phyloP scores from a whole-genome alignment of 2,888 invertebrate species.

The Periphyllus acericola region DNA sequence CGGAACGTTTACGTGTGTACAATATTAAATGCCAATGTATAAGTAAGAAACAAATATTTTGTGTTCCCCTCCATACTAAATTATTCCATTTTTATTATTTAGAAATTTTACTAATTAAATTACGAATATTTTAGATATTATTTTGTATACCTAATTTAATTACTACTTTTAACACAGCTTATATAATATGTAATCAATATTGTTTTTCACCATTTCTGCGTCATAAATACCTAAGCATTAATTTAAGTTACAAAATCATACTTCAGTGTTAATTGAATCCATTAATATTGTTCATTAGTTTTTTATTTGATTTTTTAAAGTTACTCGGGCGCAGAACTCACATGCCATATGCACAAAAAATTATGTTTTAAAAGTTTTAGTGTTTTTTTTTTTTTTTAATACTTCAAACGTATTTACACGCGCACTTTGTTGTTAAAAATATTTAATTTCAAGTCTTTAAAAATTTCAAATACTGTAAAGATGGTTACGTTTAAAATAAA shows the following conservation, averaged over 20 bases:
- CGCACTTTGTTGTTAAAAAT: no score
- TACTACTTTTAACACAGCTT: neutral
- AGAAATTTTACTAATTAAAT: constrained; percentile 18
- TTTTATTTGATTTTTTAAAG: neutral
- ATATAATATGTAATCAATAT: neutral
- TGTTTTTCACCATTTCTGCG: constrained; percentile 6
- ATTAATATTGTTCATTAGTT: neutral
- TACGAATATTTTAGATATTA: neutral
- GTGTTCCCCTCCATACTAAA: constrained; percentile 37
- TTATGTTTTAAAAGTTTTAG: no score
- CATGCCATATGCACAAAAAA: no score
- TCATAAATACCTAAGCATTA: neutral
- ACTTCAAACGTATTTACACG: no score
- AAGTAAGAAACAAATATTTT: constrained; percentile 17
- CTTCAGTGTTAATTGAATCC: neutral
- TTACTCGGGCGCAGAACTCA: no score
- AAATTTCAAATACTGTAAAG: no score
- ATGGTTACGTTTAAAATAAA: no score
- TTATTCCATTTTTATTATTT: constrained; percentile 31
- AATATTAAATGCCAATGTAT: constrained; percentile 9
- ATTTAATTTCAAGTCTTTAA: no score
- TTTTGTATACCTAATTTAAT: constrained; percentile 15
- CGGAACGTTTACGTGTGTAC: neutral
- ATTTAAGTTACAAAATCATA: neutral
- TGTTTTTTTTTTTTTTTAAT: no score